Percentiles rank a stretch among this genome's conserved stretches.
These are phyloP conservation scores for Cydia amplana DNA, from an alignment of 1,140 invertebrate genomes.

Conservation along the genomic window DNA sequence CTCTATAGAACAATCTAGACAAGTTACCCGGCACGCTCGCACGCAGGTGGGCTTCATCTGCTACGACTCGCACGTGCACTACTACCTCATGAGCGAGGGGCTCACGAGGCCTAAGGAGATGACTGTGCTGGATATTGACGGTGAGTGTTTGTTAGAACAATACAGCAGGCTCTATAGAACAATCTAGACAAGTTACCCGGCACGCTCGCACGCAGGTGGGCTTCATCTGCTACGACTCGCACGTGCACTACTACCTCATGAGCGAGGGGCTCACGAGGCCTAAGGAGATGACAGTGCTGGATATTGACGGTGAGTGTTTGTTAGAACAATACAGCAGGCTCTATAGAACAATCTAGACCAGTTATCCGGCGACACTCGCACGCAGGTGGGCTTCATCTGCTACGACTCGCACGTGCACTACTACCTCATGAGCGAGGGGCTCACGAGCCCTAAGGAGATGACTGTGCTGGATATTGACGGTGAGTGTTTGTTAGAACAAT, in stretches of 20 bases:
- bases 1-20: slow-evolving; percentile 49
- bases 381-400: slow-evolving; percentile 96
- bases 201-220: slow-evolving; percentile 94
- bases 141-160: slow-evolving; percentile 71
- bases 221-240: slow-evolving; percentile 95
- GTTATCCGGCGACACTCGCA: slow-evolving; percentile 95
- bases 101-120: slow-evolving; percentile 94
- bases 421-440: slow-evolving; percentile 93
- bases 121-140: slow-evolving; percentile 95
- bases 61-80: slow-evolving; percentile 95
- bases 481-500: slow-evolving; percentile 59
- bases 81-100: slow-evolving; percentile 94
- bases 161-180: slow-evolving; percentile 60
- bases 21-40: slow-evolving; percentile 94
- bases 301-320: slow-evolving; percentile 89
- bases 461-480: slow-evolving; percentile 96
- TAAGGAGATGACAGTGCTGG: slow-evolving; percentile 94
- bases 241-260: slow-evolving; percentile 96
- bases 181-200: slow-evolving; percentile 95
- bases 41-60: slow-evolving; percentile 97
- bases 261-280: slow-evolving; percentile 92
- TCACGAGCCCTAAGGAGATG: slow-evolving; percentile 94
- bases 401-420: slow-evolving; percentile 96
- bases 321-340: not conserved
- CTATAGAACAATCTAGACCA: slow-evolving; percentile 87